Evolutionary conservation across 92 coral and sea anemone genomes (phyloP).

Genomic region (Epizoanthus illoricatus): DNA sequence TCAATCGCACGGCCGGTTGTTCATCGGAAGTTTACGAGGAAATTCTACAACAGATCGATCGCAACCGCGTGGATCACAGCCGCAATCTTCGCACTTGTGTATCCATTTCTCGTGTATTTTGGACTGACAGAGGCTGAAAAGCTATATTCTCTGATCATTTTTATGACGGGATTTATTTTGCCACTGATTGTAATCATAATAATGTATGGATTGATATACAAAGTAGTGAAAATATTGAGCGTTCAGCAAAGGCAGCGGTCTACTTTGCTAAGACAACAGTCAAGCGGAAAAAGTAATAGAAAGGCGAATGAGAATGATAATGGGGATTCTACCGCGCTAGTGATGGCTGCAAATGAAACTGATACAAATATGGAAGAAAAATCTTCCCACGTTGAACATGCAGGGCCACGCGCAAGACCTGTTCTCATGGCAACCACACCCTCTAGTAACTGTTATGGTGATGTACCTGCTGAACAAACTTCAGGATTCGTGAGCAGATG

Average conservation of each 20-base stretch:
- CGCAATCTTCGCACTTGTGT: constrained; percentile 9
- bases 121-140: constrained; percentile 26
- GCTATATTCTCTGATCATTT: constrained; percentile 13
- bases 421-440: too few species aligned
- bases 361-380: not conserved
- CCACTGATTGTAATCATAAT: constrained; percentile 23
- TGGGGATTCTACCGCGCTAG: constrained; percentile 3
- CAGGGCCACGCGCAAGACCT: not conserved
- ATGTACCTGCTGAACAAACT: not conserved
- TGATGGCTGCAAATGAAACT: not conserved
- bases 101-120: constrained; percentile 27
- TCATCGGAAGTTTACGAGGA: constrained; percentile 26
- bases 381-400: not conserved
- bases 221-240: constrained; percentile 12
- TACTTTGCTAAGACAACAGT: not conserved
- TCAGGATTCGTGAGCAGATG: not conserved
- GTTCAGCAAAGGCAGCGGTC: not conserved
- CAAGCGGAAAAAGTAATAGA: not conserved
- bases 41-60: constrained; percentile 33
- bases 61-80: constrained; percentile 13
- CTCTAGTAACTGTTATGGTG: not conserved
- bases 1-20: constrained; percentile 19
- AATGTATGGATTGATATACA: constrained; percentile 28
- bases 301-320: not conserved
- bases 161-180: constrained; percentile 13